phyloP scores from a whole-genome alignment of 2,113 vertebrate species.

The Rhinolophus ferrumequinum region DNA sequence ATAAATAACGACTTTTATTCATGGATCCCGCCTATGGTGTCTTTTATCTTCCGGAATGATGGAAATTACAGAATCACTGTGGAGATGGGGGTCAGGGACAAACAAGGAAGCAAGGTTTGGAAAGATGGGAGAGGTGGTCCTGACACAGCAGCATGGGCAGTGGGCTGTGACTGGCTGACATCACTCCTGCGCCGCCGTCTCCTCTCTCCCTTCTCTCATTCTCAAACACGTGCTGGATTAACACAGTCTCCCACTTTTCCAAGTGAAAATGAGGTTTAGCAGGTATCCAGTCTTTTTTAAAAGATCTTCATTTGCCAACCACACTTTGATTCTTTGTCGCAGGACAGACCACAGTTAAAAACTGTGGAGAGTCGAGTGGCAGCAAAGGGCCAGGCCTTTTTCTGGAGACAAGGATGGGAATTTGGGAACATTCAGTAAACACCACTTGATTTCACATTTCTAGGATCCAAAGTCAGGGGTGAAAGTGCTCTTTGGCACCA shows the following conservation, averaged over 20 bases:
- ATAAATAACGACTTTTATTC: constrained; percentile 88
- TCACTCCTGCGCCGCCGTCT: fast-evolving
- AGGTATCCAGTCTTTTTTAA: not conserved
- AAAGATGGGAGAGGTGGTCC: constrained; percentile 64
- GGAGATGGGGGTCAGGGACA: constrained; percentile 9
- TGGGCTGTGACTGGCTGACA: fast-evolving
- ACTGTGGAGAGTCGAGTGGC: no score
- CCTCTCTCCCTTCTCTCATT: not conserved
- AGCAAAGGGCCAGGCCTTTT: no score
- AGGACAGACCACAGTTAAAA: not conserved
- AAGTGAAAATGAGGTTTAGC: not conserved
- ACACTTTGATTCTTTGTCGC: not conserved
- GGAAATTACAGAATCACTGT: constrained; percentile 78
- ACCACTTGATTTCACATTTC: not conserved
- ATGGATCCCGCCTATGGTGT: constrained; percentile 83
- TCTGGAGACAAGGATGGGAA: no score
- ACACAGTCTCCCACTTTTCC: not conserved
- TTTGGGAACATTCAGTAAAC: no score
- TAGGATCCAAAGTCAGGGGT: not conserved
- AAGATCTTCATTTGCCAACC: not conserved
- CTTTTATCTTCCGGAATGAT: constrained; percentile 84
- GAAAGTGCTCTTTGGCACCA: not conserved
- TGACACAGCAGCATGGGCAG: fast-evolving
- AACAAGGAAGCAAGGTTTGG: constrained; percentile 65
- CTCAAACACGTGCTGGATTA: not conserved